phyloP scores from a whole-genome alignment of 2,888 invertebrate species.

The Dynastes tityus region DNA sequence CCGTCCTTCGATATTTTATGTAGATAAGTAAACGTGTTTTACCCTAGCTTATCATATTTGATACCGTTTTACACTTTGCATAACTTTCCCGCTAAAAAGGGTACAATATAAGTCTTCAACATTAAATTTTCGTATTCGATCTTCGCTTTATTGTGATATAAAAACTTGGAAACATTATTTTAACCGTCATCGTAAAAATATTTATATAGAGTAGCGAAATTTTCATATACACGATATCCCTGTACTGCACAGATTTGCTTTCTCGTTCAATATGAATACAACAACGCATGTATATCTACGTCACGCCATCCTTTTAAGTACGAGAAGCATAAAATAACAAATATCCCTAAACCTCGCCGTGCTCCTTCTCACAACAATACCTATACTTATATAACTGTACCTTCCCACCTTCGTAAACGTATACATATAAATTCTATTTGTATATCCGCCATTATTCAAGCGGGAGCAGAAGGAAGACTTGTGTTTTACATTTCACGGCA shows the following conservation, averaged over 20 bases:
- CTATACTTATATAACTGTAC: not conserved
- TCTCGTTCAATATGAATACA: not conserved
- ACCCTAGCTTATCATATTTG: too few relatives aligned
- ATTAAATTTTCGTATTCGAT: slow-evolving; percentile 10
- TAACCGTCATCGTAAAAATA: slow-evolving; percentile 5
- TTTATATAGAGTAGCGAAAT: not conserved
- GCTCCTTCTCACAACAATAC: not conserved
- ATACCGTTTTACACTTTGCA: not conserved
- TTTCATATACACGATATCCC: not conserved
- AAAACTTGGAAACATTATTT: slow-evolving; percentile 11
- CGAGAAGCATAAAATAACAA: not conserved
- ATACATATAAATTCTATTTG: slow-evolving; percentile 21
- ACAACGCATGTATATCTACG: not conserved
- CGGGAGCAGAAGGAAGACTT: not conserved
- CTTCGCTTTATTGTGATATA: not conserved
- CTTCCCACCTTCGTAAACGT: slow-evolving; percentile 11
- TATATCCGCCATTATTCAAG: slow-evolving; percentile 24
- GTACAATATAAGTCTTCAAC: not conserved
- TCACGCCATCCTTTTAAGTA: not conserved
- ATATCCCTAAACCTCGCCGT: not conserved
- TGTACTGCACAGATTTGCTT: not conserved
- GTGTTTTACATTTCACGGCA: not conserved
- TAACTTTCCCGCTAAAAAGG: not conserved
- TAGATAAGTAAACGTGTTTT: too few relatives aligned
- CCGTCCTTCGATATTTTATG: too few relatives aligned